phyloP scores from a whole-genome alignment of 30 jellyfish, hydroid and myxozoan species.

The Hydractinia symbiolongicarpus region DNA sequence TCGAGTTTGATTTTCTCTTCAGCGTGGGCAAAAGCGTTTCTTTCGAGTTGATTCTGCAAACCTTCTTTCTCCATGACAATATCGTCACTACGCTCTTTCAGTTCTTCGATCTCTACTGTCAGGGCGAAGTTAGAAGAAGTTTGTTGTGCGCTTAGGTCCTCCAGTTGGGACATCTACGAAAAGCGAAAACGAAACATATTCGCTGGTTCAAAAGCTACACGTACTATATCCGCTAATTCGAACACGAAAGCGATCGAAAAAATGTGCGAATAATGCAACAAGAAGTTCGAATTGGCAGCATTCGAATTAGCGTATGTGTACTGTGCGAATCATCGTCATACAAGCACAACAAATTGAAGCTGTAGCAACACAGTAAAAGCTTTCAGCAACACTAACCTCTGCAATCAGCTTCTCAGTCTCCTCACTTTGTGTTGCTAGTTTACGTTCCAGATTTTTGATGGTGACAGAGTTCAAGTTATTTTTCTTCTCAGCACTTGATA shows the following conservation, averaged over 20 bases:
- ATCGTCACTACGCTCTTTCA: constrained; percentile 69
- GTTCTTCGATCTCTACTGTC: constrained; percentile 94
- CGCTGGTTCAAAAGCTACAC: too few relatives aligned
- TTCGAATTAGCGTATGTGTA: neutral
- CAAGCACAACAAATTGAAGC: neutral
- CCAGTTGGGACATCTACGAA: constrained; percentile 58
- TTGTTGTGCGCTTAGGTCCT: constrained; percentile 72
- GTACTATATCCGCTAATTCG: neutral
- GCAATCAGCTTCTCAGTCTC: constrained; percentile 62
- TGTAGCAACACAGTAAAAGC: neutral
- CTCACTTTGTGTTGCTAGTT: constrained; percentile 72
- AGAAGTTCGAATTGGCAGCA: neutral
- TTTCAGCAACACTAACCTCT: constrained; percentile 49
- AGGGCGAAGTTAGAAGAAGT: constrained; percentile 88
- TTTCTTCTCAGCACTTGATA: constrained; percentile 70
- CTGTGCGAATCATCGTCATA: neutral
- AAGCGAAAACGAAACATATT: neutral
- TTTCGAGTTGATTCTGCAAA: constrained; percentile 81
- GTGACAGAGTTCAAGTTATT: constrained; percentile 68
- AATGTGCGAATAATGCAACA: neutral
- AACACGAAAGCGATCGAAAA: neutral
- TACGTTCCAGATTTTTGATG: constrained; percentile 72
- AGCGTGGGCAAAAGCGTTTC: constrained; percentile 94
- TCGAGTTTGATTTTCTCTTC: constrained; percentile 96
- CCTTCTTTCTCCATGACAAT: constrained; percentile 66